phyloP scores from a whole-genome alignment of 2,888 invertebrate species.

The Pristionchus maxplancki region DNA sequence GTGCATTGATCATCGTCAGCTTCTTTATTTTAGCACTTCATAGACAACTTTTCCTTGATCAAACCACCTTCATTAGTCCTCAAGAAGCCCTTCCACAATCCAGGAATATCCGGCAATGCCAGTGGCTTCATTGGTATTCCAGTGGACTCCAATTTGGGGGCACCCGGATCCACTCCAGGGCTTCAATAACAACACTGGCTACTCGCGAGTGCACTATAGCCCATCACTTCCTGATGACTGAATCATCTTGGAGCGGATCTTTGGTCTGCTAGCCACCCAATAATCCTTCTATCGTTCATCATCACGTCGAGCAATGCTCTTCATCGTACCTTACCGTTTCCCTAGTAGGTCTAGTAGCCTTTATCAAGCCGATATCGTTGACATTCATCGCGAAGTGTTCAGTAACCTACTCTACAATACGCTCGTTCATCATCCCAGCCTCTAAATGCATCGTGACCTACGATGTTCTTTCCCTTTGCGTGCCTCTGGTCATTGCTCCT shows the following conservation, averaged over 20 bases:
- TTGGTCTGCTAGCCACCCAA: neutral
- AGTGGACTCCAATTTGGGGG: neutral
- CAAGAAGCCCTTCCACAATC: neutral
- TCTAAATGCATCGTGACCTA: too few relatives aligned
- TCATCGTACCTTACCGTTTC: too few relatives aligned
- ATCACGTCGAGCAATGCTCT: too few relatives aligned
- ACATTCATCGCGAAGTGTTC: too few relatives aligned
- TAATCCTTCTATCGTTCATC: too few relatives aligned
- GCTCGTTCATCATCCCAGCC: too few relatives aligned
- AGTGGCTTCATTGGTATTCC: conserved; percentile 6
- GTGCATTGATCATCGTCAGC: neutral
- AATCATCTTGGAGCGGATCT: neutral
- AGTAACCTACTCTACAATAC: too few relatives aligned
- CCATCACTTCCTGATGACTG: neutral
- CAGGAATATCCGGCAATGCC: neutral
- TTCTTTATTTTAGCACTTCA: neutral
- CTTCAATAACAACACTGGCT: neutral
- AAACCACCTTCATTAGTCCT: neutral
- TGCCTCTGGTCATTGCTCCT: too few relatives aligned
- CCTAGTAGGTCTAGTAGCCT: too few relatives aligned
- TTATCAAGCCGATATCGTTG: too few relatives aligned
- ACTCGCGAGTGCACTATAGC: neutral
- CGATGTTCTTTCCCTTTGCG: too few relatives aligned
- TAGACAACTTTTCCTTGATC: neutral
- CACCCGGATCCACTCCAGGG: too few relatives aligned